These are phyloP conservation scores for Zelleria hepariella DNA, from an alignment of 2,888 invertebrate genomes.

Conservation along the genomic window DNA sequence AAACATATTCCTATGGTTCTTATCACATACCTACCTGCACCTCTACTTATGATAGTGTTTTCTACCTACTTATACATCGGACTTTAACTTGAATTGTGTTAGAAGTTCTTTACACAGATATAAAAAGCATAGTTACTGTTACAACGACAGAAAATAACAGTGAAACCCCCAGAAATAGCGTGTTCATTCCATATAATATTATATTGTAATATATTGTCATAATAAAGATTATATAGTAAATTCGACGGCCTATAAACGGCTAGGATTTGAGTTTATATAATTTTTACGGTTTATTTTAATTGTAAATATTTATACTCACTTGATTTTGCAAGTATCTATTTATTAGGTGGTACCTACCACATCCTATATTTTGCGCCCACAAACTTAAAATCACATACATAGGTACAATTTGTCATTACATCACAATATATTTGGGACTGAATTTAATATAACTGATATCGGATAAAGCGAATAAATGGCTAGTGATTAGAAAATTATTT, in stretches of 20 bases:
- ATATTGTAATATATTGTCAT: background rate
- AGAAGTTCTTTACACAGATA: background rate
- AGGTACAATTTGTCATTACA: background rate
- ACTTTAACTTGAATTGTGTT: background rate
- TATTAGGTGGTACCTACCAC: background rate
- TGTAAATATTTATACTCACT: background rate
- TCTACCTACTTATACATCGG: background rate
- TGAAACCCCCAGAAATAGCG: background rate
- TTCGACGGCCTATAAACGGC: background rate
- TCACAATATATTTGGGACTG: constrained; percentile 13
- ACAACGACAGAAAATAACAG: background rate
- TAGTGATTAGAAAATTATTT: constrained; percentile 68
- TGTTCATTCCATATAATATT: background rate
- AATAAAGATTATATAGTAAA: background rate
- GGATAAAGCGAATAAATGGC: constrained; percentile 64
- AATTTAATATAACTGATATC: constrained; percentile 21
- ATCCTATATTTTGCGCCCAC: background rate
- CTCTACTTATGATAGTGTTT: background rate
- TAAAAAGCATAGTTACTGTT: constrained; percentile 8
- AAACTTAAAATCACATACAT: background rate
- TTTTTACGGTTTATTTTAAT: background rate
- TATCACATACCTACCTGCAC: background rate
- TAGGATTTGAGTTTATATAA: background rate
- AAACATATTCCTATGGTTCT: background rate
- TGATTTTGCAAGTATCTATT: background rate